These are phyloP conservation scores for Scaptomyza graminum DNA, from an alignment of 1,140 invertebrate species.

Conservation along the genomic window DNA sequence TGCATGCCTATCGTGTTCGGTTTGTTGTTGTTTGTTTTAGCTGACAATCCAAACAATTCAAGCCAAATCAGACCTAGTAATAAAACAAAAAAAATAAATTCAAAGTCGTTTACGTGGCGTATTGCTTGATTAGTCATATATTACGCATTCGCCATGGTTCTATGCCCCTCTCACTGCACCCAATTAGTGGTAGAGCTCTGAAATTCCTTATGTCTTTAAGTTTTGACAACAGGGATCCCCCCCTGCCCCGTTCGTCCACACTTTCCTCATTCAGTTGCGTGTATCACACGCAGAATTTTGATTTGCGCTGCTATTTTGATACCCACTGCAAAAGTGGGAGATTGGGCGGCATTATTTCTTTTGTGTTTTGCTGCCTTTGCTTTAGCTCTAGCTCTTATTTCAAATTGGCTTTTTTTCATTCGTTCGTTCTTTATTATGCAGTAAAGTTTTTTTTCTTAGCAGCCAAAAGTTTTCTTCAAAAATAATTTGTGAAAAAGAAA, in stretches of 20 bases:
- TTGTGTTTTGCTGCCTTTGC: constrained; percentile 40
- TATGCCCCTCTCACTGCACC: constrained; percentile 51
- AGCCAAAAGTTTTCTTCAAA: constrained; percentile 61
- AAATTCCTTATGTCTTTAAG: constrained; percentile 57
- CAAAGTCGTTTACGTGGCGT: constrained; percentile 61
- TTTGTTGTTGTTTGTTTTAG: constrained; percentile 42
- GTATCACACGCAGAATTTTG: constrained; percentile 80
- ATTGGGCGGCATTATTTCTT: constrained; percentile 25
- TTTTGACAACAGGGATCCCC: constrained; percentile 28
- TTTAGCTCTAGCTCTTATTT: constrained; percentile 42
- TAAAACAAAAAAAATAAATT: constrained; percentile 18
- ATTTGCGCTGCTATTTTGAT: constrained; percentile 75
- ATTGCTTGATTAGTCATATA: constrained; percentile 78
- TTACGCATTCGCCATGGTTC: constrained; percentile 68
- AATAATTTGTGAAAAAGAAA: constrained; percentile 79
- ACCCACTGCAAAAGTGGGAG: constrained; percentile 40
- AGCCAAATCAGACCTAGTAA: constrained; percentile 42
- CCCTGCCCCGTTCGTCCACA: background rate
- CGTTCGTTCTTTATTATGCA: constrained; percentile 70
- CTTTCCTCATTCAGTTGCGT: background rate
- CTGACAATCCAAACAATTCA: constrained; percentile 40
- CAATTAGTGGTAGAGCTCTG: constrained; percentile 54
- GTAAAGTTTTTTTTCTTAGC: constrained; percentile 60
- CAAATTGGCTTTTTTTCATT: constrained; percentile 19
- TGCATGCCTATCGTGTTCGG: constrained; percentile 20